Percentiles rank a stretch among this genome's conserved stretches.
These are phyloP conservation scores for Catocala nupta DNA, from an alignment of 2,888 invertebrate species.

Conservation along the genomic window DNA sequence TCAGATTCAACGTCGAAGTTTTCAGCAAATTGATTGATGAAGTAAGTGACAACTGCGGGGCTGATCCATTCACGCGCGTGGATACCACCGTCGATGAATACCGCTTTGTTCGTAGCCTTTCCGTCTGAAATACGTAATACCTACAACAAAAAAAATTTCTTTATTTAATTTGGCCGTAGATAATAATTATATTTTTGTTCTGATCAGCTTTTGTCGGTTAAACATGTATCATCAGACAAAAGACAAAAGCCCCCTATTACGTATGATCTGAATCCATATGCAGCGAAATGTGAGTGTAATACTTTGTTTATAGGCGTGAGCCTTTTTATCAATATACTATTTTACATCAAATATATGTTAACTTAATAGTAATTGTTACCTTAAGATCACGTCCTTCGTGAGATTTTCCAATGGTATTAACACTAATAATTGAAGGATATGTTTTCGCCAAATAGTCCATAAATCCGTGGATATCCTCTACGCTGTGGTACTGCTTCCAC, in stretches of 20 bases:
- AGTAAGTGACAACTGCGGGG: constrained; percentile 93
- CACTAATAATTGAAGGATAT: constrained; percentile 91
- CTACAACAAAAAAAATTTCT: constrained; percentile 49
- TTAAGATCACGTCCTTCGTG: constrained; percentile 92
- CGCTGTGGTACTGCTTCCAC: constrained; percentile 93
- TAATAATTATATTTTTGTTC: too few relatives aligned
- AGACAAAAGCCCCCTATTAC: too few relatives aligned
- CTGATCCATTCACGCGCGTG: constrained; percentile 98
- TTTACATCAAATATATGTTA: too few relatives aligned
- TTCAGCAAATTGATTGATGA: constrained; percentile 92
- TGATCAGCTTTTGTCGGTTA: too few relatives aligned
- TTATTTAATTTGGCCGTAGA: neutral
- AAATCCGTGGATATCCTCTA: constrained; percentile 92
- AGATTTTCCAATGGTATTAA: constrained; percentile 92
- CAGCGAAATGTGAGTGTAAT: too few relatives aligned
- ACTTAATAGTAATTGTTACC: constrained; percentile 70
- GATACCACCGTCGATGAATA: constrained; percentile 94
- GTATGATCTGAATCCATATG: too few relatives aligned
- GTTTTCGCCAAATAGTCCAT: constrained; percentile 92
- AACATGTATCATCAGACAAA: too few relatives aligned
- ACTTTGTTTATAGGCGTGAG: too few relatives aligned
- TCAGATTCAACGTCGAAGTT: constrained; percentile 90
- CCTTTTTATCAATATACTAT: too few relatives aligned
- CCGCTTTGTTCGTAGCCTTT: constrained; percentile 88
- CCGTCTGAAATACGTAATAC: constrained; percentile 90